A percentile compares a stretch with the other conserved stretches of the same genome.
Evolutionary conservation across 2,797 vertebrate genomes (phyloP).

Genomic region (Zalophus californianus): DNA sequence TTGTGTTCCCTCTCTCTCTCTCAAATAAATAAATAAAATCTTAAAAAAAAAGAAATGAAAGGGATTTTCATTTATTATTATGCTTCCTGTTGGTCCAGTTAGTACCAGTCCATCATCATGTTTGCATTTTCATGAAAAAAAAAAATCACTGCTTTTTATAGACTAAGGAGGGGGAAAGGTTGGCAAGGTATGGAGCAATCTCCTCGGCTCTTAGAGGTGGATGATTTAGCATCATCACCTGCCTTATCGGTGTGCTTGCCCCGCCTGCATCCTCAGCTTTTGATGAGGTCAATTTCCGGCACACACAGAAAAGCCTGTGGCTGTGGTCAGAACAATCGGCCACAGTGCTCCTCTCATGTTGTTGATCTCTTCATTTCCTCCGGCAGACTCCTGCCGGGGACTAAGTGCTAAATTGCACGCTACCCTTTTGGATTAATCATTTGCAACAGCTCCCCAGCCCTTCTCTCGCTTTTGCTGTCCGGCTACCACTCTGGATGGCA

Average conservation of each 20-base stretch:
- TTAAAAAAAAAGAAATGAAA: not conserved
- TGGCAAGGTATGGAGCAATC: not conserved
- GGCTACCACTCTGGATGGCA: constrained; percentile 78
- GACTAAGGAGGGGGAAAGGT: not conserved
- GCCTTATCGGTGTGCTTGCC: constrained; percentile 83
- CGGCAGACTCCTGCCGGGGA: constrained; percentile 87
- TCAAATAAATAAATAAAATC: too few species aligned
- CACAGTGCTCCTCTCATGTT: constrained; percentile 87
- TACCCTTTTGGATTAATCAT: constrained; percentile 86
- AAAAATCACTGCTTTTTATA: not conserved
- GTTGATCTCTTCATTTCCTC: constrained; percentile 92
- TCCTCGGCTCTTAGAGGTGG: constrained; percentile 52
- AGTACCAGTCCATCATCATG: not conserved
- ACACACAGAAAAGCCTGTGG: constrained; percentile 83
- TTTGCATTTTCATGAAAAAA: not conserved
- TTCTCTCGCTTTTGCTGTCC: constrained; percentile 45
- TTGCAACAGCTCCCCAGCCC: constrained; percentile 80
- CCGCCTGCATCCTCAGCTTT: constrained; percentile 84
- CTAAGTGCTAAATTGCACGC: constrained; percentile 81
- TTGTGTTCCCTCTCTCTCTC: too few species aligned
- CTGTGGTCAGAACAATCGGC: constrained; percentile 86
- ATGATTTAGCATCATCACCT: constrained; percentile 87
- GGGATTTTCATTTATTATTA: not conserved
- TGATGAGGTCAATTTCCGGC: constrained; percentile 90
- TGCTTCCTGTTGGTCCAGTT: not conserved